These are phyloP conservation scores for Eulemur albifrons DNA, from an alignment of 2,797 vertebrate species.

Conservation along the genomic window DNA sequence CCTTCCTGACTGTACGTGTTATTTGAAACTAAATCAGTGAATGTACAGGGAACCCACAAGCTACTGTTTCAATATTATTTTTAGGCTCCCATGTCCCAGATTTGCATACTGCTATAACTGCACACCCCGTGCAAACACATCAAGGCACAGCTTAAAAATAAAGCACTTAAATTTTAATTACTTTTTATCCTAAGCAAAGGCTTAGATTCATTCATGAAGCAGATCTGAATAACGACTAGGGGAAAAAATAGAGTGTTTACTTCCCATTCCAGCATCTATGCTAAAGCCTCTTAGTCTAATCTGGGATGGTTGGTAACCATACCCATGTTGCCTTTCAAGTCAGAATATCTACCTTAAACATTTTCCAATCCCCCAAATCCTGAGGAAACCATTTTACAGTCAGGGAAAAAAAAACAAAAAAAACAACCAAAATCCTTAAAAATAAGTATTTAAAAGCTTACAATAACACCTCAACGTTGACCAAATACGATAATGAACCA, in stretches of 20 bases:
- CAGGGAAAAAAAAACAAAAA: not conserved
- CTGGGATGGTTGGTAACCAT: not conserved
- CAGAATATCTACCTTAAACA: not conserved
- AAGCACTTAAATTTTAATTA: conserved; percentile 23
- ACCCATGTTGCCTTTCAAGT: not conserved
- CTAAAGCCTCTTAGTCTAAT: conserved; percentile 12
- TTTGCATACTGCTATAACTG: not conserved
- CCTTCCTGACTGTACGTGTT: not conserved
- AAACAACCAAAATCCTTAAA: not conserved
- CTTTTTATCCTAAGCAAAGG: not conserved
- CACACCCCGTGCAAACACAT: not conserved
- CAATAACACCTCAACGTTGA: not conserved
- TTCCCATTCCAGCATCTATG: not conserved
- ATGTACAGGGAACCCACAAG: not conserved
- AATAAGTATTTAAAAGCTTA: not conserved
- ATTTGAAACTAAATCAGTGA: not conserved
- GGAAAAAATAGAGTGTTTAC: not conserved
- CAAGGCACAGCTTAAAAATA: not conserved
- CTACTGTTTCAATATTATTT: conserved; percentile 1
- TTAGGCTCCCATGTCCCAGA: not conserved
- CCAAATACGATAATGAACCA: not conserved
- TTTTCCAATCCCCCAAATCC: not conserved
- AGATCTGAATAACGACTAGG: not conserved
- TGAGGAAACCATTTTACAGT: not conserved
- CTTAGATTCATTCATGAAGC: not conserved